Evolutionary conservation across 2,888 invertebrate genomes (phyloP).

Genomic region (Ecdyonurus torrentis): DNA sequence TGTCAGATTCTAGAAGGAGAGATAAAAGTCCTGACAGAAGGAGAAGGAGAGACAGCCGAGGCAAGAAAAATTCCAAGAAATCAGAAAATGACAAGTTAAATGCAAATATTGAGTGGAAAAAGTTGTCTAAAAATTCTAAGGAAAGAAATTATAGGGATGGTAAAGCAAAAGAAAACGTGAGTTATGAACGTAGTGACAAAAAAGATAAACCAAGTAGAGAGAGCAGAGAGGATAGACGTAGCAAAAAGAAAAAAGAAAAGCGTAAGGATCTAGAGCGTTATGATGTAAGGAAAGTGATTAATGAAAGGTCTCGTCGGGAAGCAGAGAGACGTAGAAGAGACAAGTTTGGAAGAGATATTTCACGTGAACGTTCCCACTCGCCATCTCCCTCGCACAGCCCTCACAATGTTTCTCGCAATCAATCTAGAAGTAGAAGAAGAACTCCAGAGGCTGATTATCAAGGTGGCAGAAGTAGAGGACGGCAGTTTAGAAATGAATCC

Average conservation of each 20-base stretch:
- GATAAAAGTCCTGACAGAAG: slow-evolving; percentile 14
- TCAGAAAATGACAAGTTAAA: slow-evolving; percentile 22
- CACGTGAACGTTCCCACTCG: not conserved
- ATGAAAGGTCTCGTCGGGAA: slow-evolving; percentile 31
- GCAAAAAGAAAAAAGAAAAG: slow-evolving; percentile 35
- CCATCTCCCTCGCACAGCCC: not conserved
- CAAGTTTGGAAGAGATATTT: slow-evolving; percentile 53
- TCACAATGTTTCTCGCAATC: not conserved
- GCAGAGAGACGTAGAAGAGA: slow-evolving; percentile 45
- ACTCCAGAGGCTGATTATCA: not conserved
- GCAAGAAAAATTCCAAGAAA: slow-evolving; percentile 26
- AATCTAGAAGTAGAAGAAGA: not conserved
- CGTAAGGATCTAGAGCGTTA: slow-evolving; percentile 67
- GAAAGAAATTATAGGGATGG: slow-evolving; percentile 52
- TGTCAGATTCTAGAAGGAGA: slow-evolving; percentile 4
- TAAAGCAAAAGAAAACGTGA: slow-evolving; percentile 24
- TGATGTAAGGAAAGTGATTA: slow-evolving; percentile 61
- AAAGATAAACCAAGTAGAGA: slow-evolving; percentile 8
- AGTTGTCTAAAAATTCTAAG: slow-evolving; percentile 57
- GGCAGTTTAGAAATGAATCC: not conserved
- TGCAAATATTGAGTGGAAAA: slow-evolving; percentile 46
- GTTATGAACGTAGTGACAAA: slow-evolving; percentile 19
- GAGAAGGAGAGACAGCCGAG: slow-evolving; percentile 25
- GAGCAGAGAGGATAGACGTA: slow-evolving; percentile 7
- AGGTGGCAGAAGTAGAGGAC: not conserved